Conservation (phyloP, 2,888 invertebrate genomes). For the Meiosimyza decipiens region DNA sequence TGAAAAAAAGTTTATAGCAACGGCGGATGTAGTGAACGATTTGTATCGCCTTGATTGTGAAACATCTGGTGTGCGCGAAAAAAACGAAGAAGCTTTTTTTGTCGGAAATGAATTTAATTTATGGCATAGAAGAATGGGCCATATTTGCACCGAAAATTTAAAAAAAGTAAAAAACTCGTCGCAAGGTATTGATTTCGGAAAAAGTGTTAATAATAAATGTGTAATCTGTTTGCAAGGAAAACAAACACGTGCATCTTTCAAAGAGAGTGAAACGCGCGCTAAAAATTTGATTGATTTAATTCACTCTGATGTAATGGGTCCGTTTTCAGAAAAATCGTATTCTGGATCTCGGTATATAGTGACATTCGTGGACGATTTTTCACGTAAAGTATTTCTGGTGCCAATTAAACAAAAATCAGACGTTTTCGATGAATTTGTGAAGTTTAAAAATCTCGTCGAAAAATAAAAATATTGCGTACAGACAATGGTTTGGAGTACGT, state of each 20-base stretch:
- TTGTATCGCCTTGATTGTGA: constrained; percentile 3
- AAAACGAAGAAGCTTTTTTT: no score
- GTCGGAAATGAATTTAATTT: no score
- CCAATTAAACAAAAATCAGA: no score
- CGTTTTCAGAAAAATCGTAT: background rate
- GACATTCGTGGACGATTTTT: constrained; percentile 17
- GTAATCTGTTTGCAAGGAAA: constrained; percentile 13
- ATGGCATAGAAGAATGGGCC: no score
- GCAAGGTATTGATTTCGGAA: background rate
- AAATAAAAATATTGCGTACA: constrained; percentile 4
- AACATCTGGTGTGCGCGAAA: background rate
- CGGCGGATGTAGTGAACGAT: constrained; percentile 6
- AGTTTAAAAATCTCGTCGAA: constrained; percentile 21
- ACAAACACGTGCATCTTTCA: constrained; percentile 13
- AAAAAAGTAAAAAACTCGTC: constrained; percentile 7
- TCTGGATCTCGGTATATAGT: constrained; percentile 5
- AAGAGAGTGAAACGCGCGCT: no score
- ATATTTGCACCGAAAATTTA: no score
- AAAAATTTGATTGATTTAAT: no score
- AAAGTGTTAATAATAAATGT: constrained; percentile 4
- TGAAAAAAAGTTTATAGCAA: background rate
- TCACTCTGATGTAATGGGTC: constrained; percentile 2
- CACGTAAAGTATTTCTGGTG: no score
- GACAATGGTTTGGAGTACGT: constrained; percentile 5
- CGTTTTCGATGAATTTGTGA: constrained; percentile 12